Base-by-base conservation (phyloP, 2,113 vertebrate genomes). In the Brienomyrus brachyistius region DNA sequence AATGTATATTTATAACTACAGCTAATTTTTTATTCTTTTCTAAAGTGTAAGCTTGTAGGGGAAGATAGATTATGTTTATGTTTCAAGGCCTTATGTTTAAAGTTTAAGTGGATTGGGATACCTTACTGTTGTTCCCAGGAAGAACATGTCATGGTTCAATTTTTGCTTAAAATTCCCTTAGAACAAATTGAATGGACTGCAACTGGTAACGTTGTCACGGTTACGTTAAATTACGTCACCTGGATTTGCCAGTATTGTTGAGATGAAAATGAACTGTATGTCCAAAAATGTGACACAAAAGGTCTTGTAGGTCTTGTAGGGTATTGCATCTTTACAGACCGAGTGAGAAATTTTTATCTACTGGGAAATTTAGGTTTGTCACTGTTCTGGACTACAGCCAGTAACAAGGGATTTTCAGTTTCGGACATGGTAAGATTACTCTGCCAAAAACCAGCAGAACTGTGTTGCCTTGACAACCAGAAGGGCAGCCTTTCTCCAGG, bases 341-440 rank as follows among this genome's bases (percentile, higher is more conserved):
- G 59, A 66, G 23, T 31, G n/a, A 40, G 43, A 5, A n/a, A 66
- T 35, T 56, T 87, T 45, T 54, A 11, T 54, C 59, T 56, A 15
- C 86, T 88, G 23, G 47, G 48, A 59, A 62, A 59, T 40, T 17
- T 66, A 94, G 94, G 93, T 9, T 90, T 94, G 27, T 91, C 94
- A 23, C 91, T 94, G 66, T 93, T 94, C 91, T 94, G 94, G 94
- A 94, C 92, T 56, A 90, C 92, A 59, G 93, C 94, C 31, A 90
- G 91, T 56, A 74, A 52, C 45, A 91, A 90, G 21, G 93, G 93
- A 17, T 94, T 94, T 43, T 91, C 91, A 15, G 51, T 94, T 47
- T 80, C 89, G 59, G 92, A 94, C 19, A 35, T 92, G 48, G 93
- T 93, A 35, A 90, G 88, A 51, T 59, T 94, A n/a, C 77, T 94